phyloP scores from a whole-genome alignment of 2,888 invertebrate species.

The Helleia helle region DNA sequence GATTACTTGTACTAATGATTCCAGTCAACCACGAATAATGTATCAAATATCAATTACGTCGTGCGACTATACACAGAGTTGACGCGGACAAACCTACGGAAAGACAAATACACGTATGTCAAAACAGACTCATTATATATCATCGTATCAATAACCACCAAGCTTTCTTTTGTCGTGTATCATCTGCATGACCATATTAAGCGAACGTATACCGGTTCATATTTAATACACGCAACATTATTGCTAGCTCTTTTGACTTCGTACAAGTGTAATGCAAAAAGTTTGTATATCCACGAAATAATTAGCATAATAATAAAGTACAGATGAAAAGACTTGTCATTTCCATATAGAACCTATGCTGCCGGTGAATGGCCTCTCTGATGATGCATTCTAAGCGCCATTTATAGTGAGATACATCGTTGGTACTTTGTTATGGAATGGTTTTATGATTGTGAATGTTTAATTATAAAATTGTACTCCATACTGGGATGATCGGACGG shows the following conservation, averaged over 20 bases:
- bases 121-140: too few species aligned
- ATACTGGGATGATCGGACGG: background rate
- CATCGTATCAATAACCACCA: too few species aligned
- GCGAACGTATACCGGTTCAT: background rate
- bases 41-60: too few species aligned
- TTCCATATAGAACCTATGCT: conserved; percentile 21
- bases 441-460: conserved; percentile 14
- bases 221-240: too few species aligned
- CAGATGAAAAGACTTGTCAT: conserved; percentile 21
- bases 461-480: conserved; percentile 2
- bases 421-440: conserved; percentile 17
- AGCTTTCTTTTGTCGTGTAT: too few species aligned
- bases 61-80: too few species aligned
- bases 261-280: background rate
- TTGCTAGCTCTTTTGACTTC: too few species aligned
- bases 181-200: conserved; percentile 1
- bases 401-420: conserved; percentile 16
- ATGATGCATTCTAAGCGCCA: conserved; percentile 20
- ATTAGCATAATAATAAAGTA: conserved; percentile 15
- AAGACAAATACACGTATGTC: too few species aligned
- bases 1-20: too few species aligned
- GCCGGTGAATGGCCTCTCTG: conserved; percentile 15
- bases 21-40: too few species aligned
- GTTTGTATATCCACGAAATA: conserved; percentile 7
- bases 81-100: too few species aligned